phyloP scores from a whole-genome alignment of 2,797 vertebrate species.

The Tympanoctomys barrerae region DNA sequence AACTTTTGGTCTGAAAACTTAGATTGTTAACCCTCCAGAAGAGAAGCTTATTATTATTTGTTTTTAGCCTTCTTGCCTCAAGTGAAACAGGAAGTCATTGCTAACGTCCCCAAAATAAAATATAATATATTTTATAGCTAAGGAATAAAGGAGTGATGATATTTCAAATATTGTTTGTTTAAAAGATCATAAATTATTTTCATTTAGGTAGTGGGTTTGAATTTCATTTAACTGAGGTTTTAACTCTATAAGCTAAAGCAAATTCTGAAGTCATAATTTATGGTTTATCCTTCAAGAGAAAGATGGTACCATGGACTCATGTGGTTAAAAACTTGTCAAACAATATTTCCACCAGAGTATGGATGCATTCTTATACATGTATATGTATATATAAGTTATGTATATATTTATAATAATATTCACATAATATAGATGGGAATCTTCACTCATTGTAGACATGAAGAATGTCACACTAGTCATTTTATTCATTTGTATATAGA shows the following conservation, averaged over 20 bases:
- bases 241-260: not conserved
- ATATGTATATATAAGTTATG: not conserved
- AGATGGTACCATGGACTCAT: not conserved
- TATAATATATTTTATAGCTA: not conserved
- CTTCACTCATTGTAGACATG: not conserved
- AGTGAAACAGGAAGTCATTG: not conserved
- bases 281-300: not conserved
- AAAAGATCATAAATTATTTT: slow-evolving; percentile 32
- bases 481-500: not conserved
- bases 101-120: slow-evolving; percentile 12
- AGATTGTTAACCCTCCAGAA: too few species aligned
- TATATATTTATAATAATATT: too few species aligned
- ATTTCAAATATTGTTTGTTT: not conserved
- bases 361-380: not conserved
- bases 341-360: not conserved
- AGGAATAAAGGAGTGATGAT: not conserved
- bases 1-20: too few species aligned
- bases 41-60: too few species aligned
- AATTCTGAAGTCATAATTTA: not conserved
- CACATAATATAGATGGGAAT: not conserved
- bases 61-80: not conserved
- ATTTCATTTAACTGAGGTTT: not conserved
- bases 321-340: not conserved
- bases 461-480: not conserved
- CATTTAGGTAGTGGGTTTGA: not conserved